Evolutionary conservation across 2,888 invertebrate species (phyloP).

Genomic region (Leistus spinibarbis): DNA sequence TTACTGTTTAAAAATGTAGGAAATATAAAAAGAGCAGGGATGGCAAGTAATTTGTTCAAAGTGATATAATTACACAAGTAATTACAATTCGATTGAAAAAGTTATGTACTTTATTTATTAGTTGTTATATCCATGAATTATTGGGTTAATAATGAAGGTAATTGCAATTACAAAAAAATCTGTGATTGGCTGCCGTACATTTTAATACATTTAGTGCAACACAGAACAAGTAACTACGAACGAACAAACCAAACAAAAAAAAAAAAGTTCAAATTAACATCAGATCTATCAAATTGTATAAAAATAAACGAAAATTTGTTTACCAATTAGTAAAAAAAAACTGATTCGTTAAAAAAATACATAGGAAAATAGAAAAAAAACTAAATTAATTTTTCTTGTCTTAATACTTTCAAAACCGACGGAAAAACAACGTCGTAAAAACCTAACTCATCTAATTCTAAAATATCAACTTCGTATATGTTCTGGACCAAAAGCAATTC

Average conservation of each 20-base stretch:
- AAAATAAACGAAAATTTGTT: slow-evolving; percentile 2
- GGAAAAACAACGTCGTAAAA: background rate
- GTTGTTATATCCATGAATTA: no score
- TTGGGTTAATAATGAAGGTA: no score
- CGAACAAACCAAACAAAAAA: background rate
- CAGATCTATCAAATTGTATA: background rate
- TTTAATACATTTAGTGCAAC: no score
- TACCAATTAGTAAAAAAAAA: slow-evolving; percentile 19
- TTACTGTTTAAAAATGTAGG: no score
- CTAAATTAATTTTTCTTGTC: background rate
- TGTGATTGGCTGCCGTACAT: no score
- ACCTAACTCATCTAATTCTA: background rate
- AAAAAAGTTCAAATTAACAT: background rate
- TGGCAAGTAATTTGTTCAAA: no score
- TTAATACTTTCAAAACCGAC: background rate
- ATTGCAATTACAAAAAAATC: no score
- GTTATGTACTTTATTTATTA: no score
- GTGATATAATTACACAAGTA: no score
- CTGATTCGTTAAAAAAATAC: background rate
- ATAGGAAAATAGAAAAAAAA: background rate
- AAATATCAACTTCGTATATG: slow-evolving; percentile 13
- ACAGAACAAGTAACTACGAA: no score
- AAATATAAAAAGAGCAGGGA: no score
- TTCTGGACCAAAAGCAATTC: slow-evolving; percentile 6
- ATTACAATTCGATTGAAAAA: no score